Percentiles rank a stretch among this genome's conserved stretches.
phyloP scores from a whole-genome alignment of 1,140 invertebrate genomes.

The Temnothorax longispinosus region DNA sequence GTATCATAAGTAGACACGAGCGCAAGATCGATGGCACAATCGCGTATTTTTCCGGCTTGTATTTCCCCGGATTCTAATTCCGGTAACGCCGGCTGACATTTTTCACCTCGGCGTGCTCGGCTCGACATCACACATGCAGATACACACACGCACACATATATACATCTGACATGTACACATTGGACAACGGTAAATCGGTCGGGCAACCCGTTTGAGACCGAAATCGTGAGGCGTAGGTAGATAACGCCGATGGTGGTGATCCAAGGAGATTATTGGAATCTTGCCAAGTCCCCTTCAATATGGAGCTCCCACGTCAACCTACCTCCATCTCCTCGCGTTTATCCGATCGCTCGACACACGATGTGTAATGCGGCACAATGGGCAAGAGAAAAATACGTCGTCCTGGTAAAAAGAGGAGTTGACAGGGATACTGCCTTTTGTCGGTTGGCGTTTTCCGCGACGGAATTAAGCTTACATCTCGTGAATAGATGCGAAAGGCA shows the following conservation, averaged over 20 bases:
- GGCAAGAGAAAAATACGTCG: constrained; percentile 41
- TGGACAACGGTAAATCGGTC: constrained; percentile 57
- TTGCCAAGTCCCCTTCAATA: constrained; percentile 74
- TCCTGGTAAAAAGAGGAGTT: constrained; percentile 32
- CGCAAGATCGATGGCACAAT: constrained; percentile 53
- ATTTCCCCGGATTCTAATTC: constrained; percentile 57
- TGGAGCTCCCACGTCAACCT: constrained; percentile 51
- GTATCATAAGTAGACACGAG: constrained; percentile 24
- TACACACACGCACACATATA: neutral
- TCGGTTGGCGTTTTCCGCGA: neutral
- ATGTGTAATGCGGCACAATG: constrained; percentile 66
- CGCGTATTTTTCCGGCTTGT: constrained; percentile 50
- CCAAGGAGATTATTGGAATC: constrained; percentile 76
- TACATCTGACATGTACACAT: neutral
- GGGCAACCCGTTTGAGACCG: constrained; percentile 45
- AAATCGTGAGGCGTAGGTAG: constrained; percentile 42
- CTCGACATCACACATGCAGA: neutral
- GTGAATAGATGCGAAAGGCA: neutral
- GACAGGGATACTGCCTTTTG: constrained; percentile 21
- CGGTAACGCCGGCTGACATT: constrained; percentile 35
- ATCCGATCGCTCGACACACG: constrained; percentile 66
- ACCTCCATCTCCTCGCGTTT: constrained; percentile 65
- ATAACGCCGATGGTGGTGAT: constrained; percentile 69
- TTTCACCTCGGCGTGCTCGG: constrained; percentile 39
- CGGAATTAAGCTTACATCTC: constrained; percentile 38